phyloP scores from a whole-genome alignment of 2,888 invertebrate genomes.

The Cataglyphis rosenhaueri region DNA sequence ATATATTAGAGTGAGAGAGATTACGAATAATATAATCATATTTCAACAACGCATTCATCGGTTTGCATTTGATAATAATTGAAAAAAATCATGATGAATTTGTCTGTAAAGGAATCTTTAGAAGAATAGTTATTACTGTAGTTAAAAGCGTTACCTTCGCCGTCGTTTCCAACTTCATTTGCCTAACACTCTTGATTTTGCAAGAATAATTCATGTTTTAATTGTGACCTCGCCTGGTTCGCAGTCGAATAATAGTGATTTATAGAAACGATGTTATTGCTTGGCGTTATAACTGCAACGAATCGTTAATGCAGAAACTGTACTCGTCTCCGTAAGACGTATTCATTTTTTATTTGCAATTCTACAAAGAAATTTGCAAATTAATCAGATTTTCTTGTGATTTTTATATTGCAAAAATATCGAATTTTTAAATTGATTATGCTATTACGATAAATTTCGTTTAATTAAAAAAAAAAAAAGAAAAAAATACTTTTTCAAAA shows the following conservation, averaged over 20 bases:
- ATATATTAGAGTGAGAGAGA: background rate
- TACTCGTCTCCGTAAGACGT: background rate
- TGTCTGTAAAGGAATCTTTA: slow-evolving; percentile 19
- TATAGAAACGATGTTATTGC: slow-evolving; percentile 66
- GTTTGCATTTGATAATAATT: slow-evolving; percentile 23
- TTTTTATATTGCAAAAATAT: background rate
- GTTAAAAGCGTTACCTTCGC: slow-evolving; percentile 17
- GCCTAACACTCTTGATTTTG: slow-evolving; percentile 48
- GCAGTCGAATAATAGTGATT: slow-evolving; percentile 79
- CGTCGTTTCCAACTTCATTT: slow-evolving; percentile 32
- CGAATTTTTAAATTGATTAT: background rate
- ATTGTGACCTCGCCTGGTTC: slow-evolving; percentile 68
- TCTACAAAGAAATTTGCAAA: background rate
- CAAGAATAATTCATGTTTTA: slow-evolving; percentile 71
- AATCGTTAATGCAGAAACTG: slow-evolving; percentile 32
- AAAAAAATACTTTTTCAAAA: background rate
- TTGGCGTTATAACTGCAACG: slow-evolving; percentile 20
- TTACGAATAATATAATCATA: background rate
- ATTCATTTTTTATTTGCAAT: slow-evolving; percentile 55
- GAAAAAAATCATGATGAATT: slow-evolving; percentile 18
- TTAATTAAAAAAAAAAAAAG: too few relatives aligned
- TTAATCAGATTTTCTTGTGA: slow-evolving; percentile 1
- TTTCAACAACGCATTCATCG: background rate
- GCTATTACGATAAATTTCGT: background rate
- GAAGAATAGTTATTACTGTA: background rate